Evolutionary conservation across 2,113 vertebrate species (phyloP), one percentile per base, ranked within the genome.

Genomic region (Salvelinus fontinalis): DNA sequence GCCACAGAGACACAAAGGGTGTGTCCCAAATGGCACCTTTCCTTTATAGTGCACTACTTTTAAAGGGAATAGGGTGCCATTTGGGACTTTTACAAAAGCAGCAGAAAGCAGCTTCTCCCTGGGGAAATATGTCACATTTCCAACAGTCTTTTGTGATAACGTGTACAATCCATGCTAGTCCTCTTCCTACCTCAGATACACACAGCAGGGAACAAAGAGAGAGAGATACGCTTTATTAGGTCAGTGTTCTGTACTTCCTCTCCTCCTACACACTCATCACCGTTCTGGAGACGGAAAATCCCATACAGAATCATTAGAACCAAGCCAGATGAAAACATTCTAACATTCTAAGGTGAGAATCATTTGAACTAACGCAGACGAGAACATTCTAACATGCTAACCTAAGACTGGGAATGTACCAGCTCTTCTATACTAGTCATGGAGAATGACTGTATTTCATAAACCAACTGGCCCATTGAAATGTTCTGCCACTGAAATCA

Each of bases 91-190:
- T 2, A 0, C 6, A 34, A 49, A 11, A 49, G 13, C 49, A 51
- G 49, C 49, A 18, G 14, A 54, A 54, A 54, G 51, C 51, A 4
- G 13, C 12, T 54, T 73, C 70, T 86, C 89, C 91, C 88, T 7
- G 67, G 84, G 83, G 91, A 93, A 88, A 89, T 82, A 84, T 88
- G 87, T 89, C 83, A 88, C 86, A 88, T 91, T 84, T 85, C 74
- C 70, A 39, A 76, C 70, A 54, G 27, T 89, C 89, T 89, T 90
- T 91, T 90, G 81, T 83, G 82, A 87, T 88, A 89, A 87, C 81
- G 79, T 84, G 81, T 77, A 81, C 84, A 66, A 87, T 86, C 85
- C 62, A 51, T 77, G 79, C 75, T 67, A 84, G 70, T 75, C 69
- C 70, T 78, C 74, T 78, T 83, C 79, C 65, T 75, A 73, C 86